Base-by-base conservation (phyloP, 2,113 vertebrate genomes). In the Amia ocellicauda region DNA sequence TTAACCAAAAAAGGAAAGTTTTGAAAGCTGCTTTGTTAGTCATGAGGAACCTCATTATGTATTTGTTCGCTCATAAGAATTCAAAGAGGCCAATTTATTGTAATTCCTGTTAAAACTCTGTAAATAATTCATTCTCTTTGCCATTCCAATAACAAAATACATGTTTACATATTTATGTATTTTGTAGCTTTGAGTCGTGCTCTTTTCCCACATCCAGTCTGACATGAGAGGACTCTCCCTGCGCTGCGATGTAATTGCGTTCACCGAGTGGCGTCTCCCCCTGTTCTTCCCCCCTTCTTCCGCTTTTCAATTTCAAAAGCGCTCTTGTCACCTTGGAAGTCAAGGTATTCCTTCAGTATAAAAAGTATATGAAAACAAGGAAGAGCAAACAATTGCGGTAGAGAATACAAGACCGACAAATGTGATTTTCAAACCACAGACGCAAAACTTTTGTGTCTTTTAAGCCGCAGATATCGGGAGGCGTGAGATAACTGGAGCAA, bases 241-340 rank as follows among this genome's bases (percentile, higher is more conserved):
- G 58, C 60, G 59, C 80, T 82, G n/a, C n/a, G n/a, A n/a, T n/a
- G n/a, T n/a, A n/a, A n/a, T n/a, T 78, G 78, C 69, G 76, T 71
- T 71, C 64, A 62, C 62, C 70, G 16, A 1, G 1, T 27, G 23
- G 27, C 36, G 19, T 66, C 63, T 36, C 9, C 49, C 13, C 3
- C 40, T 14, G 14, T 72, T 68, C 67, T 55, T 64, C 65, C 43
- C 60, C 68, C 60, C 40, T 74, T 69, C 65, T 59, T 47, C 40
- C 47, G 58, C 49, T 64, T 7, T 63, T 69, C 69, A 58, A 41
- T 20, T 45, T 65, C 41, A 64, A 74, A 72, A 65, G 60, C 20
- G 60, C 20, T 62, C 61, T 57, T 47, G 56, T 29, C 65, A 66
- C 31, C 11, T 1, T 36, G 31, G 31, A 36, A 36, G 31, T 36